Conservation (phyloP, 2,113 vertebrate genomes). For the Protobothrops mucrosquamatus region DNA sequence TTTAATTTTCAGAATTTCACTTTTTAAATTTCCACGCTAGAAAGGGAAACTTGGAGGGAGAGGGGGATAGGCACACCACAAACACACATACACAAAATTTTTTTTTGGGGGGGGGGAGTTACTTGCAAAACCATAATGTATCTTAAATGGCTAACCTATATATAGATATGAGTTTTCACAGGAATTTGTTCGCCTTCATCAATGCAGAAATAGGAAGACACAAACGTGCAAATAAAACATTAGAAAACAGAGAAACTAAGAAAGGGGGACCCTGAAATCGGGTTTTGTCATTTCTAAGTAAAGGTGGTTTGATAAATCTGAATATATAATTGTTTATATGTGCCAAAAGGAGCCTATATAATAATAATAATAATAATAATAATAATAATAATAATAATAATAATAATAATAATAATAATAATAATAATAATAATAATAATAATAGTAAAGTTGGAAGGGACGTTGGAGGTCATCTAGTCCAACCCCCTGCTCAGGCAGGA, state of each 20-base stretch:
- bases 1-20: neutral
- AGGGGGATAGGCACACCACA: neutral
- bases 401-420: too few species aligned
- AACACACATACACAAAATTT: neutral
- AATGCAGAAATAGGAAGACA: neutral
- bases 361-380: too few species aligned
- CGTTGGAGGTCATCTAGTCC: too few species aligned
- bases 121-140: neutral
- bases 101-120: accelerated
- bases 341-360: too few species aligned
- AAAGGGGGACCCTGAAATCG: neutral
- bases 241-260: neutral
- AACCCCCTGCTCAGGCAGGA: too few species aligned
- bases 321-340: neutral
- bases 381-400: too few species aligned
- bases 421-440: too few species aligned
- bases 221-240: neutral
- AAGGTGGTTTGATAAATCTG: neutral
- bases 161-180: neutral
- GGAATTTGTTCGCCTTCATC: neutral
- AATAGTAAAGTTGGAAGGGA: too few species aligned
- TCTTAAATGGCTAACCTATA: neutral
- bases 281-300: neutral
- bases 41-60: neutral
- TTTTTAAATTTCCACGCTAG: neutral